phyloP scores from a whole-genome alignment of 2,113 vertebrate genomes.

The Ammodytes marinus region DNA sequence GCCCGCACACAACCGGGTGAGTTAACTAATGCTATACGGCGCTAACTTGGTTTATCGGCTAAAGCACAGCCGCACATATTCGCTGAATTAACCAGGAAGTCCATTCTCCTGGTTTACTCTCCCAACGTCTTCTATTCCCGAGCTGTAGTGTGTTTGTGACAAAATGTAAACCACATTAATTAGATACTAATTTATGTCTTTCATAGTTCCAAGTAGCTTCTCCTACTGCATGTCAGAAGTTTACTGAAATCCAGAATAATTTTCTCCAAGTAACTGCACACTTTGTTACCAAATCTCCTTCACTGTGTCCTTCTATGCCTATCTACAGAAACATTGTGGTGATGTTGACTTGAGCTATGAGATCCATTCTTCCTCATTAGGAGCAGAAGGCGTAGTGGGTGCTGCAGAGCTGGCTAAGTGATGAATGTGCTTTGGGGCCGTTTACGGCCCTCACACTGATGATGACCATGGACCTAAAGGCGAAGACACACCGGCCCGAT shows the following conservation, averaged over 20 bases:
- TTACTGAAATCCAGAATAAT: background rate
- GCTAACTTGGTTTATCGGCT: no score
- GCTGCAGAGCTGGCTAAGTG: constrained; percentile 56
- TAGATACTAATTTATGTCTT: background rate
- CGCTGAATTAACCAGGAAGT: no score
- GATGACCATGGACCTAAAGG: constrained; percentile 69
- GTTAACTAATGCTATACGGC: no score
- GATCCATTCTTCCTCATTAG: constrained; percentile 69
- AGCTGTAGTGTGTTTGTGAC: no score
- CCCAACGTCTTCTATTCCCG: no score
- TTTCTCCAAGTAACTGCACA: background rate
- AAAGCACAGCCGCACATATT: no score
- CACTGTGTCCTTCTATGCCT: constrained; percentile 8
- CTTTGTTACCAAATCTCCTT: constrained; percentile 35
- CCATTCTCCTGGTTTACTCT: no score
- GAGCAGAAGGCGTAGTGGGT: constrained; percentile 48
- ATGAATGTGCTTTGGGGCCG: constrained; percentile 73
- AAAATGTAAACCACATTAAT: no score
- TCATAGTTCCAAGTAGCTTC: background rate
- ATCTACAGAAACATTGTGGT: constrained; percentile 33
- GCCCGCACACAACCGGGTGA: no score
- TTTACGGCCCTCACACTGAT: constrained; percentile 61
- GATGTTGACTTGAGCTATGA: constrained; percentile 37
- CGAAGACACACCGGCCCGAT: no score
- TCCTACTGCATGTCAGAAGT: background rate